Evolutionary conservation across 2,113 vertebrate genomes (phyloP).

Genomic region (Trogon melanurus): DNA sequence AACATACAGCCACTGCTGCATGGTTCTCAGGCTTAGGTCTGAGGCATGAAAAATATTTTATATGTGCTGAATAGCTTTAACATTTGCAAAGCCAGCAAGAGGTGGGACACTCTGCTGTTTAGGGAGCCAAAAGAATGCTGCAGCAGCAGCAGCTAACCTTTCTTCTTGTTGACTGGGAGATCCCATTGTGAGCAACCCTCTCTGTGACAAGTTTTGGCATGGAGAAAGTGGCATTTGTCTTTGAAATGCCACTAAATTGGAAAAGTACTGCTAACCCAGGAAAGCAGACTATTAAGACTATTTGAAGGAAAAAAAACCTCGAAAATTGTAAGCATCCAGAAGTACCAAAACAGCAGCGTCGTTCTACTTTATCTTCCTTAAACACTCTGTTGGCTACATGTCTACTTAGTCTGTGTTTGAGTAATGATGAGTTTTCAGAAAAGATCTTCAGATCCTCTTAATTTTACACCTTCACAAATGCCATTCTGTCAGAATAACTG

Average conservation of each 20-base stretch:
- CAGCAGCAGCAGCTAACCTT: background rate
- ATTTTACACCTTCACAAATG: background rate
- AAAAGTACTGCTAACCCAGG: background rate
- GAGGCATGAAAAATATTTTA: background rate
- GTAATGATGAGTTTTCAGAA: background rate
- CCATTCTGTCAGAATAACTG: background rate
- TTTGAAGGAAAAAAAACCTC: background rate
- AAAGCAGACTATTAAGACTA: background rate
- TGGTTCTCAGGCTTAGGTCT: background rate
- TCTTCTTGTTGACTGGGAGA: background rate
- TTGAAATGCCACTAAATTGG: slow-evolving; percentile 9
- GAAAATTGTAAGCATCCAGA: background rate
- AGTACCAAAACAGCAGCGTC: background rate
- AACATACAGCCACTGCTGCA: background rate
- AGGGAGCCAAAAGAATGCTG: background rate
- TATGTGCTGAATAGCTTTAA: background rate
- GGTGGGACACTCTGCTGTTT: background rate
- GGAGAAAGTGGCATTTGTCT: background rate
- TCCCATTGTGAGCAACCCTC: background rate
- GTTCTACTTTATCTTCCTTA: background rate
- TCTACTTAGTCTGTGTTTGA: background rate
- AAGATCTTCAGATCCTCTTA: background rate
- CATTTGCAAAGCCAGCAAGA: background rate
- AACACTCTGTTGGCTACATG: background rate
- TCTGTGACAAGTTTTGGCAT: background rate